A percentile compares a stretch with the other conserved stretches of the same genome.
phyloP scores from a whole-genome alignment of 2,888 invertebrate genomes.

The Nomada ruficornis region DNA sequence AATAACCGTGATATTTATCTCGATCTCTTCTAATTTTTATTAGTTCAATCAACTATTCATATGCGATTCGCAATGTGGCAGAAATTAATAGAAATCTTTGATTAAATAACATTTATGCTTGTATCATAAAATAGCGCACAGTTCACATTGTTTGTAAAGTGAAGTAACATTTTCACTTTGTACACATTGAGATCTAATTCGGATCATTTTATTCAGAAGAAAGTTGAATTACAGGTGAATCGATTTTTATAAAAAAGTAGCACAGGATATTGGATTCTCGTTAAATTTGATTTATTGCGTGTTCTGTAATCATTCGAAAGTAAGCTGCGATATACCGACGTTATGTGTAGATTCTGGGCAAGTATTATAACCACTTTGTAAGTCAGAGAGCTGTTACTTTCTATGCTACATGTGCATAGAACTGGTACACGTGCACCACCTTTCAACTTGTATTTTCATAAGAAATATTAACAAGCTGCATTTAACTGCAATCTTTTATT shows the following conservation, averaged over 20 bases:
- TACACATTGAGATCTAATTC: no score
- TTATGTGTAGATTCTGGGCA: constrained; percentile 3
- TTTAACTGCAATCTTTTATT: neutral
- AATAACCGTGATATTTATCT: neutral
- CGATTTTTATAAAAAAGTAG: neutral
- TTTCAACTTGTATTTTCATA: neutral
- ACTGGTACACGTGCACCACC: neutral
- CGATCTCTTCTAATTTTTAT: neutral
- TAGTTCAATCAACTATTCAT: neutral
- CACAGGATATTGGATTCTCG: neutral
- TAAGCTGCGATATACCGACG: neutral
- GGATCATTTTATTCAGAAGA: neutral
- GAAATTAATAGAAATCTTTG: no score
- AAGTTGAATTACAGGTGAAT: neutral
- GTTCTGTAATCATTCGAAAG: neutral
- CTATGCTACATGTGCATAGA: neutral
- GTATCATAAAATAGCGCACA: no score
- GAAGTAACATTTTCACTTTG: no score
- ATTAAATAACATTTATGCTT: no score
- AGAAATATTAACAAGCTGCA: neutral
- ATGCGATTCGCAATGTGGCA: no score
- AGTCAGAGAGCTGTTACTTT: constrained; percentile 21
- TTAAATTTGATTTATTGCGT: neutral
- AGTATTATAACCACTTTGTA: constrained; percentile 13
- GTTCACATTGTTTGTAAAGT: no score